phyloP scores from a whole-genome alignment of 2,797 vertebrate genomes.

The Syngnathus rostellatus region DNA sequence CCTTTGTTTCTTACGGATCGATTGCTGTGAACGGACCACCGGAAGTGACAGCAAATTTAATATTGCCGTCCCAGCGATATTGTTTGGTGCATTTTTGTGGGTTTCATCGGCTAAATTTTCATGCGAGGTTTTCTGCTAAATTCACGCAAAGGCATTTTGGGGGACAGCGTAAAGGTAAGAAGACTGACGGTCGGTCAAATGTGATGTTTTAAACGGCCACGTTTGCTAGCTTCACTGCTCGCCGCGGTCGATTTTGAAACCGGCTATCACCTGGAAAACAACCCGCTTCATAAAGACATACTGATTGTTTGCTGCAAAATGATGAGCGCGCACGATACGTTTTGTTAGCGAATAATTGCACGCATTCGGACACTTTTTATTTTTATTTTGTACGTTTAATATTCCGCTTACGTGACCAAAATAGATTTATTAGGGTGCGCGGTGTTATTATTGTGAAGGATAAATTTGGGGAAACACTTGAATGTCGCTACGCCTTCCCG shows the following conservation, averaged over 20 bases:
- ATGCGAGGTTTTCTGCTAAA: slow-evolving; percentile 11
- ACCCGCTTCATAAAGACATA: slow-evolving; percentile 11
- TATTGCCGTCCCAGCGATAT: slow-evolving; percentile 45
- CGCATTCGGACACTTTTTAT: rapidly evolving
- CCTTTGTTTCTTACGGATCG: slow-evolving; percentile 26
- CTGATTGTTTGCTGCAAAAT: slow-evolving; percentile 3
- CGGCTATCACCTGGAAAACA: slow-evolving; percentile 56
- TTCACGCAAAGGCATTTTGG: neutral
- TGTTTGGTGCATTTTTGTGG: slow-evolving; percentile 41
- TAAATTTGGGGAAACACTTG: slow-evolving; percentile 1
- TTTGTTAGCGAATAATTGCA: neutral
- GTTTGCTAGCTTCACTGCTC: neutral
- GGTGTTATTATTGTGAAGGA: slow-evolving; percentile 17
- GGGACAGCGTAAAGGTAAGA: slow-evolving; percentile 20
- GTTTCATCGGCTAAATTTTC: slow-evolving; percentile 1
- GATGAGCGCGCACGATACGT: neutral
- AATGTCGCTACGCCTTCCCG: slow-evolving; percentile 23
- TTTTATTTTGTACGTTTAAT: neutral
- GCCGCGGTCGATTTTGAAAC: slow-evolving; percentile 26
- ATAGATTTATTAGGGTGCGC: neutral
- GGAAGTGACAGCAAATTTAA: slow-evolving; percentile 52
- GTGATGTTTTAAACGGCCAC: neutral
- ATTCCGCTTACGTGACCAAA: neutral
- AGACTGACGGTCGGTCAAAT: neutral
- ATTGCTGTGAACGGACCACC: slow-evolving; percentile 30